A percentile compares a stretch with the other conserved stretches of the same genome.
Evolutionary conservation across 2,113 vertebrate genomes (phyloP).

Genomic region (Pandion haliaetus): DNA sequence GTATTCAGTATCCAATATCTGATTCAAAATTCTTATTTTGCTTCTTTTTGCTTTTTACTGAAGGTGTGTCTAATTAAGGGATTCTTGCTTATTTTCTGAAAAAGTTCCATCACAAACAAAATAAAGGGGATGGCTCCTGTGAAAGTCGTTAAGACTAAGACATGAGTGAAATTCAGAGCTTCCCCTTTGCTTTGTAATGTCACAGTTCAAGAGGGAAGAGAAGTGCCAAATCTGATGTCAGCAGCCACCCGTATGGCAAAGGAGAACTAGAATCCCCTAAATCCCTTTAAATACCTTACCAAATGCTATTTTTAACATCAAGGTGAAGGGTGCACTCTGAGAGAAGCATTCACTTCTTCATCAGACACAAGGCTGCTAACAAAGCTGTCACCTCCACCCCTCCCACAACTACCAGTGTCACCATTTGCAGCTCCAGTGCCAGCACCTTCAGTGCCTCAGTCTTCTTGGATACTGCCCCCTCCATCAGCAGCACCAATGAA

Average conservation of each 20-base stretch:
- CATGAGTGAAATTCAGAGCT: background rate
- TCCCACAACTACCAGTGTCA: slow-evolving; percentile 38
- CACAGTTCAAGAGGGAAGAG: background rate
- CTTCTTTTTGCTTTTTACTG: background rate
- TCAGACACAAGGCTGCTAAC: slow-evolving; percentile 38
- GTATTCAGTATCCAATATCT: background rate
- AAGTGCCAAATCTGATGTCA: background rate
- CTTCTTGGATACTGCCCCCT: slow-evolving; percentile 1
- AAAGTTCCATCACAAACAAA: background rate
- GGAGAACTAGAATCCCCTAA: background rate
- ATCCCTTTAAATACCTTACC: background rate
- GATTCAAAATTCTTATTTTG: background rate
- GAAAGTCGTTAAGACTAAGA: background rate
- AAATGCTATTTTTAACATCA: background rate
- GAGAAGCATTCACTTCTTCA: slow-evolving; percentile 1
- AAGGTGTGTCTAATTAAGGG: background rate
- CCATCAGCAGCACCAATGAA: slow-evolving; percentile 17
- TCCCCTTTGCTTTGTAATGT: background rate
- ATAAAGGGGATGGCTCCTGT: background rate
- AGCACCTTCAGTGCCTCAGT: background rate
- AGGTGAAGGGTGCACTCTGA: background rate
- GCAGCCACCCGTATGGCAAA: background rate
- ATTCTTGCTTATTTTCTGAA: background rate
- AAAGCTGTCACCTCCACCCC: slow-evolving; percentile 36
- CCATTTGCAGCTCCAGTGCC: slow-evolving; percentile 37